Conservation (phyloP, 1,140 invertebrate species). For the Tenebrio molitor region DNA sequence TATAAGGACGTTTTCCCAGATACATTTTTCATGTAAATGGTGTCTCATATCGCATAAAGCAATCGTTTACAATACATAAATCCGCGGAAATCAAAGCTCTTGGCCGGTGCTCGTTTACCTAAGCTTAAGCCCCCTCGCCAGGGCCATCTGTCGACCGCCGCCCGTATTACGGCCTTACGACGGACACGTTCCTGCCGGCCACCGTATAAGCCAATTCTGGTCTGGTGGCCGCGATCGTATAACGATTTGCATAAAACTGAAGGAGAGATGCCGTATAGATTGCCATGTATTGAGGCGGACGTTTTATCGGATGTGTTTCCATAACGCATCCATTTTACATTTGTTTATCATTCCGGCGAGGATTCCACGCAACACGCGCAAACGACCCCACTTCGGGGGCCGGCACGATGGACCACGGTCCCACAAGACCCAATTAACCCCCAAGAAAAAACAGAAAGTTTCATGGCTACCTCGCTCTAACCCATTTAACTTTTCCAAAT, state of each 20-base stretch:
- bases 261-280: constrained; percentile 35
- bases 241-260: constrained; percentile 46
- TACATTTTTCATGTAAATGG: constrained; percentile 69
- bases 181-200: constrained; percentile 36
- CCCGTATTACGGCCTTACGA: constrained; percentile 41
- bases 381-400: neutral
- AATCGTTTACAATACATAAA: constrained; percentile 68
- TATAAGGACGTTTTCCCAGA: constrained; percentile 64
- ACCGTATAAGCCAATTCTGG: constrained; percentile 46
- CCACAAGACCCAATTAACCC: too few species aligned
- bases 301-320: constrained; percentile 35
- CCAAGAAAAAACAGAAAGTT: too few species aligned
- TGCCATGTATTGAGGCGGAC: constrained; percentile 31
- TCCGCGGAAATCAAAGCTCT: constrained; percentile 66
- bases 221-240: constrained; percentile 35
- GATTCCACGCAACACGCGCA: constrained; percentile 5
- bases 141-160: constrained; percentile 55
- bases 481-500: too few species aligned
- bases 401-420: too few species aligned
- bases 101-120: constrained; percentile 60
- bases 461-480: too few species aligned
- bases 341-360: constrained; percentile 25
- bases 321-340: constrained; percentile 33
- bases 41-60: constrained; percentile 68
- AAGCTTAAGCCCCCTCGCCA: constrained; percentile 56